Evolutionary conservation across 2,113 vertebrate genomes (phyloP).

Genomic region (Lycocorax pyrrhopterus): DNA sequence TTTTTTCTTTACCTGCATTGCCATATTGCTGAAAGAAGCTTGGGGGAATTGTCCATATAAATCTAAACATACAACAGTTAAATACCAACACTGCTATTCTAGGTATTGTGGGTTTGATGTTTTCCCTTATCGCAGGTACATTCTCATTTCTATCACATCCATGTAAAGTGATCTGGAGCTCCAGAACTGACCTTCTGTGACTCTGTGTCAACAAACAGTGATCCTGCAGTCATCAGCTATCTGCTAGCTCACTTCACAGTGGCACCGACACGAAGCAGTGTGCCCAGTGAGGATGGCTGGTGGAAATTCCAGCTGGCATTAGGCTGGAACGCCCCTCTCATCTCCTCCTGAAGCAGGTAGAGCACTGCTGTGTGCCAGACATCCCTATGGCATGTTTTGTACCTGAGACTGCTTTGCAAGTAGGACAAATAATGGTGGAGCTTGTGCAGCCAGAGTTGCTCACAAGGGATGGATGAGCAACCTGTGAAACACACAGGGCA

Average conservation of each 20-base stretch:
- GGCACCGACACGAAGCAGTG: accelerated
- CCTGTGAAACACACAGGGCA: background rate
- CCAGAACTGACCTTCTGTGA: background rate
- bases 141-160: background rate
- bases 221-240: background rate
- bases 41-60: background rate
- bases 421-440: background rate
- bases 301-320: background rate
- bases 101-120: background rate
- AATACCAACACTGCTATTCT: background rate
- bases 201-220: background rate
- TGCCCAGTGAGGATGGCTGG: background rate
- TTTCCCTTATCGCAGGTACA: background rate
- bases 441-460: background rate
- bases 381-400: background rate
- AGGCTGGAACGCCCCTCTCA: background rate
- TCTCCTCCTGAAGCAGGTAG: background rate
- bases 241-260: accelerated
- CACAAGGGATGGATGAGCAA: background rate
- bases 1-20: background rate
- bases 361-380: background rate
- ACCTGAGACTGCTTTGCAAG: background rate
- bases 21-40: background rate
- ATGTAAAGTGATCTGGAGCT: background rate
- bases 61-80: background rate